Conservation (phyloP, 2,113 vertebrate genomes). For the Zosterops lateralis region DNA sequence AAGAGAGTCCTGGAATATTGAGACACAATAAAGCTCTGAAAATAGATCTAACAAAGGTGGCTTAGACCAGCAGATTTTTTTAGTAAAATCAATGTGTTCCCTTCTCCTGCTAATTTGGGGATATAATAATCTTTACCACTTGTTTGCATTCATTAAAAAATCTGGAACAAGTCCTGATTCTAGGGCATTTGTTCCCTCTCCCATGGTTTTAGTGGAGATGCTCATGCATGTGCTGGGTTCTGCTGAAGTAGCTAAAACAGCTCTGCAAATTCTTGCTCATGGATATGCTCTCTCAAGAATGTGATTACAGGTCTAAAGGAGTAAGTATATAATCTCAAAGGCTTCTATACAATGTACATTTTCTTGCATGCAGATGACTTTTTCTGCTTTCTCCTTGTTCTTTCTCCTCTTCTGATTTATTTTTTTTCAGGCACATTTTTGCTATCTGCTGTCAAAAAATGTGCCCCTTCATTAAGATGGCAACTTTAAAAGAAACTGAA, state of each 20-base stretch:
- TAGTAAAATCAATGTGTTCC: background rate
- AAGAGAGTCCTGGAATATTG: background rate
- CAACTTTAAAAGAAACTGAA: conserved; percentile 14
- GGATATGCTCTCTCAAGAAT: background rate
- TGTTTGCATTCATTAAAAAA: background rate
- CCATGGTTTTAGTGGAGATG: background rate
- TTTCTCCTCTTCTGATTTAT: background rate
- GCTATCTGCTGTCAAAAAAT: background rate
- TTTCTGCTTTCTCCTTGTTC: background rate
- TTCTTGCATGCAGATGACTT: background rate
- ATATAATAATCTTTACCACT: background rate
- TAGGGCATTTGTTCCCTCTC: background rate
- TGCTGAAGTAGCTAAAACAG: background rate
- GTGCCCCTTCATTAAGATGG: background rate
- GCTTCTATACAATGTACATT: background rate
- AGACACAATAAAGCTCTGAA: background rate
- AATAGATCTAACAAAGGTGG: background rate
- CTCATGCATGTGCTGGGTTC: background rate
- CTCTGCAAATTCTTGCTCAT: background rate
- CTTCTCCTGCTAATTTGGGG: background rate
- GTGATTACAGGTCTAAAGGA: background rate
- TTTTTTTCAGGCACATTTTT: background rate
- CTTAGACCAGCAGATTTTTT: background rate
- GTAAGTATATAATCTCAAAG: background rate
- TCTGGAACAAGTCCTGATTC: background rate